Evolutionary conservation across 2,888 invertebrate species (phyloP).

Genomic region (Leptopilina myrica): DNA sequence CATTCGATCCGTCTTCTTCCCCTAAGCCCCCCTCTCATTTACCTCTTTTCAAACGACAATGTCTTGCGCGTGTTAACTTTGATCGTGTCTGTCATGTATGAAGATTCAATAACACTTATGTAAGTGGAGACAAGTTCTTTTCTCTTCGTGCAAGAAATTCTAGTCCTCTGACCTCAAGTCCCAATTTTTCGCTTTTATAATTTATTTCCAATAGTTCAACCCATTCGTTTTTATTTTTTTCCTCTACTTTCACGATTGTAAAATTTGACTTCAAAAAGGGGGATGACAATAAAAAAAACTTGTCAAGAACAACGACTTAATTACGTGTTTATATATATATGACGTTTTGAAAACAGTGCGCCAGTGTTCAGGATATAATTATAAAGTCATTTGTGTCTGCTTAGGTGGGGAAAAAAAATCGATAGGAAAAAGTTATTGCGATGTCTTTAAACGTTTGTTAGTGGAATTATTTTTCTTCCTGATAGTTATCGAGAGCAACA

Average conservation of each 20-base stretch:
- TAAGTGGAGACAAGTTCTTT: background rate
- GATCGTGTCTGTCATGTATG: conserved; percentile 7
- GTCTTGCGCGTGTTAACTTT: conserved; percentile 40
- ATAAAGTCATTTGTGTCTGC: background rate
- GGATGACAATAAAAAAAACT: background rate
- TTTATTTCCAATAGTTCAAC: too few relatives aligned
- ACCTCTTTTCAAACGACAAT: conserved; percentile 18
- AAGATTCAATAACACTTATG: conserved; percentile 31
- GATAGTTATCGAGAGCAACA: background rate
- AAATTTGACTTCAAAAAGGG: background rate
- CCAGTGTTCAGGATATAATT: background rate
- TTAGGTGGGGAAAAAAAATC: background rate
- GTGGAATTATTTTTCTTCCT: conserved; percentile 6
- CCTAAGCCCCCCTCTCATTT: conserved; percentile 51
- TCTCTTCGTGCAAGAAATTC: background rate
- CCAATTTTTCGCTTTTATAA: too few relatives aligned
- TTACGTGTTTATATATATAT: background rate
- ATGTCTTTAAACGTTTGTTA: background rate
- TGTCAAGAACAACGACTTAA: conserved; percentile 1
- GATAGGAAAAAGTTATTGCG: background rate
- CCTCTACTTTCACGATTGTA: too few relatives aligned
- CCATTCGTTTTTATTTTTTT: too few relatives aligned
- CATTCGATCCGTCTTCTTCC: conserved; percentile 58
- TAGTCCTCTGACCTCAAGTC: background rate
- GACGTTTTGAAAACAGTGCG: background rate